Percentiles rank a stretch among this genome's conserved stretches.
phyloP scores from a whole-genome alignment of 2,797 vertebrate species.

The Enteromius argenteus region DNA sequence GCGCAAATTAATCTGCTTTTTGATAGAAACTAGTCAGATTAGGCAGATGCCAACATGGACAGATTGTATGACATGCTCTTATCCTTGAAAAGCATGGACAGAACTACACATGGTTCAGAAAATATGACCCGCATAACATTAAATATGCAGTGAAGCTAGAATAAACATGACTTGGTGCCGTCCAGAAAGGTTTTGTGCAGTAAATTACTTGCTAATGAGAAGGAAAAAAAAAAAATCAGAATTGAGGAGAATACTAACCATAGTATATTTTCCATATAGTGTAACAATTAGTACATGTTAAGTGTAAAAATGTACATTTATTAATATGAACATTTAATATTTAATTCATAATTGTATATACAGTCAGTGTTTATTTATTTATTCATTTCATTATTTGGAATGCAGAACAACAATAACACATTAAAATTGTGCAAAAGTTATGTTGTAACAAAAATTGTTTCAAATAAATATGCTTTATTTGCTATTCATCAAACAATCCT shows the following conservation, averaged over 20 bases:
- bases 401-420: background rate
- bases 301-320: background rate
- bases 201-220: background rate
- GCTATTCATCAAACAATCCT: background rate
- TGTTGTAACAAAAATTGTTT: background rate
- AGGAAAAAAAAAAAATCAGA: background rate
- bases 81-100: slow-evolving; percentile 7
- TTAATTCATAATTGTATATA: background rate
- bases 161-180: background rate
- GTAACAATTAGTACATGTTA: background rate
- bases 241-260: background rate
- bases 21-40: slow-evolving; percentile 14
- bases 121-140: background rate
- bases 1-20: background rate
- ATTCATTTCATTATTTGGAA: background rate
- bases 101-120: background rate
- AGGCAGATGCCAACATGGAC: slow-evolving; percentile 15
- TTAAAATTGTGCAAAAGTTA: background rate
- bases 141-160: slow-evolving; percentile 1
- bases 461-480: background rate
- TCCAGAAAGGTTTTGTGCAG: background rate
- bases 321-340: background rate
- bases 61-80: slow-evolving; percentile 6
- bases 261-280: background rate
- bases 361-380: background rate